Base-by-base conservation (phyloP, 2,797 vertebrate genomes). In the Myotis pilosus region DNA sequence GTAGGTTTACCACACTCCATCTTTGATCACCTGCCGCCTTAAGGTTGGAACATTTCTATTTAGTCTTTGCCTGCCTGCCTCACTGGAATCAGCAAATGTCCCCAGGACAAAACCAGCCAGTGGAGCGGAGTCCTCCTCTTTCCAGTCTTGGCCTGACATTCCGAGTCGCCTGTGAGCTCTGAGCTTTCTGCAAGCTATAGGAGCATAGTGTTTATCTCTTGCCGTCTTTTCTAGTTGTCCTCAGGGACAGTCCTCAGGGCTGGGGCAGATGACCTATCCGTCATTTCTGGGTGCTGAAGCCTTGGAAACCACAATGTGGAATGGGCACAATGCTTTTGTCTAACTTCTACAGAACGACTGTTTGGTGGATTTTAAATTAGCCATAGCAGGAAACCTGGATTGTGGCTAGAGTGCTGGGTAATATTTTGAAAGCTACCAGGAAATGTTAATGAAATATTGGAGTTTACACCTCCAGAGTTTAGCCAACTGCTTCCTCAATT, bases 301-400 rank as follows among this genome's bases (percentile, higher is more conserved):
- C 71, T 86, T 87, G 12, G 88, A 96, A 95, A 72, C 22, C 33
- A 53, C 44, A 85, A 28, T 33, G 72, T 87, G 47, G 44, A 85
- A 51, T 36, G 41, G 91, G 84, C 57, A 49, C 25, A 68, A 20
- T 44, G 19, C 3, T 28, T 22, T 74, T 55, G 83, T 74, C 44
- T 49, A 62, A 87, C 60, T 94, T 88, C 41, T 74, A 76, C 85
- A 75, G 66, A 89, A 62, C 0, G 6, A 76, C 57, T 66, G 38
- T 71, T 89, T 95, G 92, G 91, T 49, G 47, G 66, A 38, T 93
- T 95, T 95, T 95, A 79, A 93, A 80, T 92, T 88, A 94, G 36
- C 69, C 72, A 30, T 55, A 68, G 57, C 49, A 80, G 69, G 36
- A 96, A 55, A 55, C 82, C 69, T 81, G 64, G 66, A 92, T 1